Evolutionary conservation across 2,888 invertebrate species (phyloP).

Genomic region (Cerastoderma edule): DNA sequence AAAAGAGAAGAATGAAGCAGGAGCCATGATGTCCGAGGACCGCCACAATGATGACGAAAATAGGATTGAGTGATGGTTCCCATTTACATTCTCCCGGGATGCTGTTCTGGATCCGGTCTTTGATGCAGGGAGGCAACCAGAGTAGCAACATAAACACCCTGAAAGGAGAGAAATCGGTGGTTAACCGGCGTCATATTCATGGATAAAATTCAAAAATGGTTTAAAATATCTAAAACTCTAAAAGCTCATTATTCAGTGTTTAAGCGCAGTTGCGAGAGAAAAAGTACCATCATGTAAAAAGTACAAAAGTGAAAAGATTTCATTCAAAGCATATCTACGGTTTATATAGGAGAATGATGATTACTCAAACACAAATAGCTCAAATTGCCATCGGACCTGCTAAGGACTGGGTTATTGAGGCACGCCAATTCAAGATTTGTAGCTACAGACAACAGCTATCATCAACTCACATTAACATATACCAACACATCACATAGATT

Average conservation of each 20-base stretch:
- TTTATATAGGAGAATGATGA: too few species aligned
- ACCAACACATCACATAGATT: background rate
- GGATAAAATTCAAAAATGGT: background rate
- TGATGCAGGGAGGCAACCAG: conserved; percentile 78
- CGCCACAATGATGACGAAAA: conserved; percentile 79
- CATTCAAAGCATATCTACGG: too few species aligned
- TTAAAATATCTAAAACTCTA: background rate
- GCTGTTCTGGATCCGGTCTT: conserved; percentile 72
- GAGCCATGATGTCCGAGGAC: conserved; percentile 79
- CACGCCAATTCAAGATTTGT: too few species aligned
- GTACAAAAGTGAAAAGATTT: background rate
- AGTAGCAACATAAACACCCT: conserved; percentile 76
- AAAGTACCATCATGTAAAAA: background rate
- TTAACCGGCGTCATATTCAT: background rate
- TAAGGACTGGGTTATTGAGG: too few species aligned
- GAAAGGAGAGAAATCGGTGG: conserved; percentile 31
- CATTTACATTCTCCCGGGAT: conserved; percentile 72
- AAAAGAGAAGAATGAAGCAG: conserved; percentile 72
- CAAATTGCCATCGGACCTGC: too few species aligned
- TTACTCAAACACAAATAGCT: too few species aligned
- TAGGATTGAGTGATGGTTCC: conserved; percentile 78
- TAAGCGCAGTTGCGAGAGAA: background rate
- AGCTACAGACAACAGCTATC: too few species aligned
- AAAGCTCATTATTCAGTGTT: background rate
- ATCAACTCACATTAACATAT: background rate